phyloP scores from a whole-genome alignment of 2,888 invertebrate species.

The Neocrepidodera transversa region DNA sequence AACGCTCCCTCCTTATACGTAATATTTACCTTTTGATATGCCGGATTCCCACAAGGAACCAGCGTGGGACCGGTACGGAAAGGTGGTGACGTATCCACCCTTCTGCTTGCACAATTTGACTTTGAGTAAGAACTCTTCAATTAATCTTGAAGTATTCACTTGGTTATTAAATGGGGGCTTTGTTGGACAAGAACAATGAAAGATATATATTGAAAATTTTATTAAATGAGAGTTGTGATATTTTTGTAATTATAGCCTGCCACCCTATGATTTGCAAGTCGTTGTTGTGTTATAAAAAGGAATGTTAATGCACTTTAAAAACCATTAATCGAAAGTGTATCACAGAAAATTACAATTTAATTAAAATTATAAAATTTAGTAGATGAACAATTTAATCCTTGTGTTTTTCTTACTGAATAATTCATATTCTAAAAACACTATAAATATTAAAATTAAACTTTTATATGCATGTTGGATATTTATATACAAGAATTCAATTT shows the following conservation, averaged over 20 bases:
- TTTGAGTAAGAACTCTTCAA: slow-evolving; percentile 44
- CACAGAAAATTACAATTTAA: too few relatives aligned
- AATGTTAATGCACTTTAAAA: neutral
- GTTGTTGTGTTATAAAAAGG: neutral
- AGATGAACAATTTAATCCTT: too few relatives aligned
- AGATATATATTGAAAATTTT: neutral
- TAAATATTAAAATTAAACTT: too few relatives aligned
- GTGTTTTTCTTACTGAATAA: too few relatives aligned
- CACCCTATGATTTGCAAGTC: neutral
- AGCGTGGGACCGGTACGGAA: slow-evolving; percentile 46
- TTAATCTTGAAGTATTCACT: slow-evolving; percentile 36
- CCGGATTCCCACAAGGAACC: slow-evolving; percentile 46
- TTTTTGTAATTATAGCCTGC: neutral
- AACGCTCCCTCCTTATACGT: slow-evolving; percentile 42
- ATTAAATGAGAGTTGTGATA: slow-evolving; percentile 7
- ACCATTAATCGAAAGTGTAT: too few relatives aligned
- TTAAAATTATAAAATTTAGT: too few relatives aligned
- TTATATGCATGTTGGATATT: neutral
- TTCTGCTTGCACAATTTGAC: slow-evolving; percentile 37
- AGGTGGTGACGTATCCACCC: slow-evolving; percentile 46
- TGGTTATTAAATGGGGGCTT: slow-evolving; percentile 14
- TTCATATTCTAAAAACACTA: too few relatives aligned
- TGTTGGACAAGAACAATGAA: slow-evolving; percentile 20
- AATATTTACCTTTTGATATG: slow-evolving; percentile 46
- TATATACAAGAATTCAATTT: neutral